Percentiles rank a stretch among this genome's conserved stretches.
These are phyloP conservation scores for Cerastoderma edule DNA, from an alignment of 2,888 invertebrate species.

Conservation along the genomic window DNA sequence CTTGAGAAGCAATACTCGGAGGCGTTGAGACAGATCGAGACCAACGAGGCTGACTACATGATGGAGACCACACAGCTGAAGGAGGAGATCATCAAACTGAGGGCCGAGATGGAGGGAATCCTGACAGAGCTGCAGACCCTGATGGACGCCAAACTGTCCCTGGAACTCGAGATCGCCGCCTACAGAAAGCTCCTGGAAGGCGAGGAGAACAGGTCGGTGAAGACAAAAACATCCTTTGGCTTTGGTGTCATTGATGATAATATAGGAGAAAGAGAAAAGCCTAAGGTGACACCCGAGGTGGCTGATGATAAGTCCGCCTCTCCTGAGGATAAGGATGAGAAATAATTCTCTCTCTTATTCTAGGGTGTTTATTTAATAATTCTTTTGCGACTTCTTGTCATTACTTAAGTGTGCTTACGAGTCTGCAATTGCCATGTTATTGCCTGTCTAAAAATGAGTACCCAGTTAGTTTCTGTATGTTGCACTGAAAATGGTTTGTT, in stretches of 20 bases:
- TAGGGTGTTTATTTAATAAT: slow-evolving; percentile 22
- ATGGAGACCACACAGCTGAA: slow-evolving; percentile 81
- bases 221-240: slow-evolving; percentile 20
- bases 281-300: slow-evolving; percentile 10
- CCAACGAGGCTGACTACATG: slow-evolving; percentile 84
- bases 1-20: slow-evolving; percentile 85
- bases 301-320: slow-evolving; percentile 4
- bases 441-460: slow-evolving; percentile 6
- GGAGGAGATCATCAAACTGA: slow-evolving; percentile 81
- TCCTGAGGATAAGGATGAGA: slow-evolving; percentile 16
- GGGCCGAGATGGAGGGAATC: slow-evolving; percentile 82
- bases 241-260: slow-evolving; percentile 22
- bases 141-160: slow-evolving; percentile 85
- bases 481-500: too few species aligned
- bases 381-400: slow-evolving; percentile 9
- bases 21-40: slow-evolving; percentile 84
- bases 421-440: slow-evolving; percentile 15
- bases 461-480: too few species aligned
- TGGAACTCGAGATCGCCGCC: slow-evolving; percentile 86
- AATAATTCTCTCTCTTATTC: slow-evolving; percentile 13
- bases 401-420: slow-evolving; percentile 17
- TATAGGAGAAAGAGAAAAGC: slow-evolving; percentile 11
- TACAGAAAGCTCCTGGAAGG: slow-evolving; percentile 86
- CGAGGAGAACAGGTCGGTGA: slow-evolving; percentile 85
- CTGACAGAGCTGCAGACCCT: slow-evolving; percentile 84